A percentile compares a stretch with the other conserved stretches of the same genome.
These are phyloP conservation scores for Brienomyrus brachyistius DNA, from an alignment of 2,113 vertebrate genomes.

Conservation along the genomic window DNA sequence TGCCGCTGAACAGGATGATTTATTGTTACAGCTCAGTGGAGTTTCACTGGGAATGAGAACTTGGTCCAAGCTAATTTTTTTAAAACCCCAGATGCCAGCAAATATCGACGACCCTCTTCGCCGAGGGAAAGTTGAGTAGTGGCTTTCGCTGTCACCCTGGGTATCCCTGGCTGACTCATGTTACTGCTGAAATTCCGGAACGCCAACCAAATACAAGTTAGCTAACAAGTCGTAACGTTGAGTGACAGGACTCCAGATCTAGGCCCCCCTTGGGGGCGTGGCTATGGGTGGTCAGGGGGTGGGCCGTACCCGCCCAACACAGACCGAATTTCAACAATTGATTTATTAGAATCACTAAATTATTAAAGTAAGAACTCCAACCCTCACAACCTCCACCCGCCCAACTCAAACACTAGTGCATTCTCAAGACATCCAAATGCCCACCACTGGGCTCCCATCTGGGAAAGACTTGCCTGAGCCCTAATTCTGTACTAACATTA, in stretches of 20 bases:
- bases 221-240: slow-evolving; percentile 52
- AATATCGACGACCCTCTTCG: slow-evolving; percentile 35
- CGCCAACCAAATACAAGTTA: slow-evolving; percentile 53
- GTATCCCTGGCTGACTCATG: slow-evolving; percentile 33
- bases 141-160: not conserved
- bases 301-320: not conserved
- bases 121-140: slow-evolving; percentile 31
- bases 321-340: not conserved
- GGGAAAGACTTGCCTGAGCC: slow-evolving; percentile 37
- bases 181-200: slow-evolving; percentile 47
- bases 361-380: not conserved
- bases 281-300: not conserved
- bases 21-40: not conserved
- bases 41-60: not conserved
- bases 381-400: not conserved
- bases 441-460: slow-evolving; percentile 20
- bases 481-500: slow-evolving; percentile 49
- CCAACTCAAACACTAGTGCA: not conserved
- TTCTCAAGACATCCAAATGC: not conserved
- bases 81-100: not conserved
- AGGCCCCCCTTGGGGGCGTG: not conserved
- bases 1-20: not conserved
- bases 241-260: slow-evolving; percentile 46
- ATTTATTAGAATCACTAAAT: not conserved
- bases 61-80: not conserved